These are phyloP conservation scores for Coilia nasus DNA, from an alignment of 2,797 vertebrate genomes.

Conservation along the genomic window DNA sequence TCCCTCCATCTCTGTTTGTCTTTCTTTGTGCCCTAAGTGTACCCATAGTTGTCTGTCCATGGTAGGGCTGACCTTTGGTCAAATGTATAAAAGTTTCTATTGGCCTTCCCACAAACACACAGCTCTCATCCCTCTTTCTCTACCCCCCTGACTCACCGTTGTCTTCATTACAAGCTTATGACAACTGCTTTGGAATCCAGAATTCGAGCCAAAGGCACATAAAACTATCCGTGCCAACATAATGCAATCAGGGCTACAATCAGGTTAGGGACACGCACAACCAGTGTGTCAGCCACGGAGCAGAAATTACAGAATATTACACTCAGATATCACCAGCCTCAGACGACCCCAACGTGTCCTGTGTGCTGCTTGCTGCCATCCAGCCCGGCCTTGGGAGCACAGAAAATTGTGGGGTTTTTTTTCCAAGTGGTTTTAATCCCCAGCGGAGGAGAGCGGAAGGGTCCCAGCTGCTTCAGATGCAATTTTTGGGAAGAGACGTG, in stretches of 20 bases:
- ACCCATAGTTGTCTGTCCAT: neutral
- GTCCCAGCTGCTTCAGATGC: neutral
- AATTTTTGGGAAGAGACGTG: neutral
- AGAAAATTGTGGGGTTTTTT: conserved; percentile 8
- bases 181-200: conserved; percentile 4
- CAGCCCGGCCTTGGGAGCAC: neutral
- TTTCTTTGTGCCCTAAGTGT: neutral
- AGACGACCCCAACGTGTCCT: neutral
- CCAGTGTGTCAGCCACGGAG: neutral
- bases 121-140: neutral
- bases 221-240: neutral
- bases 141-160: neutral
- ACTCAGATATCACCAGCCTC: neutral
- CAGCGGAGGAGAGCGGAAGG: neutral
- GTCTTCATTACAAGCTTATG: neutral
- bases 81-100: neutral
- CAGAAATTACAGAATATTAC: conserved; percentile 15
- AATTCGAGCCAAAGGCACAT: neutral
- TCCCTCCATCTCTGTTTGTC: neutral
- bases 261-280: neutral
- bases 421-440: neutral
- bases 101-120: neutral
- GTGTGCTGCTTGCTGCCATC: neutral
- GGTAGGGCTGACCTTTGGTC: neutral
- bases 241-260: conserved; percentile 16